Evolutionary conservation across 2,888 invertebrate species (phyloP).

Genomic region (Aphidoletes aphidimyza): DNA sequence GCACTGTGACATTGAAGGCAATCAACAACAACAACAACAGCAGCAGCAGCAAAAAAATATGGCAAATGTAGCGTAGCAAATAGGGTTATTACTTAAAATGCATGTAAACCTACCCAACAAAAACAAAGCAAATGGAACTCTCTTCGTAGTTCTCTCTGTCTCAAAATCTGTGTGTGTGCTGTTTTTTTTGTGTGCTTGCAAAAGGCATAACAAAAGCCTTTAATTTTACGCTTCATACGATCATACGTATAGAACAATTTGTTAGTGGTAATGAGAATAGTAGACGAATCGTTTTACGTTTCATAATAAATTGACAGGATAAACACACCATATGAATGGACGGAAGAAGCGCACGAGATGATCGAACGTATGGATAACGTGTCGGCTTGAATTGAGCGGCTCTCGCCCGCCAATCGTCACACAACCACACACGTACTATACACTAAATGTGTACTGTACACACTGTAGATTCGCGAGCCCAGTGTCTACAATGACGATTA

Average conservation of each 20-base stretch:
- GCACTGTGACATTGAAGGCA: neutral
- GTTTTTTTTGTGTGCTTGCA: neutral
- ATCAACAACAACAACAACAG: too few species aligned
- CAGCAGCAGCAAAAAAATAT: neutral
- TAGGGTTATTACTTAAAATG: slow-evolving; percentile 43
- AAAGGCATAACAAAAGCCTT: neutral
- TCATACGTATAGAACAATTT: neutral
- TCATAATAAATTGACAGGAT: slow-evolving; percentile 49
- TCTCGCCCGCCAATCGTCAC: neutral
- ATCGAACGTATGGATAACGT: neutral
- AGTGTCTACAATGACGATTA: neutral
- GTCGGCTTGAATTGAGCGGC: neutral
- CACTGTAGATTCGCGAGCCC: too few species aligned
- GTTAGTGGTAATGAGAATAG: slow-evolving; percentile 10
- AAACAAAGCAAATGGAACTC: neutral
- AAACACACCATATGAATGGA: slow-evolving; percentile 13
- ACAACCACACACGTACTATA: neutral
- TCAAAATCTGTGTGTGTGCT: neutral
- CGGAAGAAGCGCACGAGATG: neutral
- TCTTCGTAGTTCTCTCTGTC: neutral
- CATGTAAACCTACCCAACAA: neutral
- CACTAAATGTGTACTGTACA: too few species aligned
- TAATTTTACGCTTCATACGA: slow-evolving; percentile 11
- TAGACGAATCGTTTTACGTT: slow-evolving; percentile 23
- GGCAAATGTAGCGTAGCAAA: slow-evolving; percentile 17